A percentile compares a stretch with the other conserved stretches of the same genome.
Evolutionary conservation across 2,113 vertebrate species (phyloP).

Genomic region (Datnioides undecimradiatus): DNA sequence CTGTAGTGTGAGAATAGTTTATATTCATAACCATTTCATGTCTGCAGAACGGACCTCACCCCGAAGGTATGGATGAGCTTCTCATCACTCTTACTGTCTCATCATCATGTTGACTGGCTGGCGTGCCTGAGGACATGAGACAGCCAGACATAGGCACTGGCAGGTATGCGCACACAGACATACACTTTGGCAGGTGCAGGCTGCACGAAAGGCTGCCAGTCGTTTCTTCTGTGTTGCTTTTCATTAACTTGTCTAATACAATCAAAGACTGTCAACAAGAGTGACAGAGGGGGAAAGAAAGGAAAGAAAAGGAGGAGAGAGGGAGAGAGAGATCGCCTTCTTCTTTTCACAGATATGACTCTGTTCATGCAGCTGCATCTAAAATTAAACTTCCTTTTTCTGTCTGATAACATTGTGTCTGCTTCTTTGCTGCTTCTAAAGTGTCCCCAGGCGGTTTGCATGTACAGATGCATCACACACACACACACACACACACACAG

Average conservation of each 20-base stretch:
- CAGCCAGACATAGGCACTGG: conserved; percentile 53
- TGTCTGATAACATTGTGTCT: conserved; percentile 59
- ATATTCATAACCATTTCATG: conserved; percentile 63
- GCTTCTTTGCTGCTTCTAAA: conserved; percentile 49
- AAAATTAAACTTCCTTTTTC: conserved; percentile 69
- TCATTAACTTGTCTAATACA: conserved; percentile 80
- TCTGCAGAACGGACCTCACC: conserved; percentile 51
- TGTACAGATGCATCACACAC: conserved; percentile 18
- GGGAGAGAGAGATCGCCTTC: conserved; percentile 20
- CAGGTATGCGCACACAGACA: conserved; percentile 68
- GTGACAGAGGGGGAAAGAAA: conserved; percentile 62
- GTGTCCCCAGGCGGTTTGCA: conserved; percentile 13
- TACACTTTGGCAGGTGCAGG: conserved; percentile 71
- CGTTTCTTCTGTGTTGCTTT: conserved; percentile 73
- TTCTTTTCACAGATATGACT: conserved; percentile 51
- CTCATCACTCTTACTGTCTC: conserved; percentile 77
- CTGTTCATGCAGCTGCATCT: conserved; percentile 43
- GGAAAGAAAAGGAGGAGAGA: conserved; percentile 30
- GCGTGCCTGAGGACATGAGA: conserved; percentile 64
- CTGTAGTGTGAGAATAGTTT: conserved; percentile 22
- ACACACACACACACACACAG: conserved; percentile 19
- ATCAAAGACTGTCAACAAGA: conserved; percentile 78
- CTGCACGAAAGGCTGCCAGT: conserved; percentile 55
- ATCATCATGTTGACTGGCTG: conserved; percentile 68
- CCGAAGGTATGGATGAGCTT: conserved; percentile 63